These are phyloP conservation scores for Folsomia manolachei DNA, from an alignment of 2,888 invertebrate species.

Conservation along the genomic window DNA sequence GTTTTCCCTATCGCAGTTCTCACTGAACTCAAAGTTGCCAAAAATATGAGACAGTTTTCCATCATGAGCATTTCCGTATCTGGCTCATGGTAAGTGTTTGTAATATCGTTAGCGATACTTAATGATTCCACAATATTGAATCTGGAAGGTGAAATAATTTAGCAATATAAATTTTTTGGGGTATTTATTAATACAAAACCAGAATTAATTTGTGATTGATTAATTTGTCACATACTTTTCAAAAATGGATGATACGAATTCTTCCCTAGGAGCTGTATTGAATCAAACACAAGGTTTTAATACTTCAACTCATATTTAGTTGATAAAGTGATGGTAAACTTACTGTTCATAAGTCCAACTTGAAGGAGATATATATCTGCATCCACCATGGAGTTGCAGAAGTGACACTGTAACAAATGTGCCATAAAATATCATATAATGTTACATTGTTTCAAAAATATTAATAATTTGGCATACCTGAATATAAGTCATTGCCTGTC, in stretches of 20 bases:
- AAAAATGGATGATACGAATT: conserved; percentile 79
- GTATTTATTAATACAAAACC: not conserved
- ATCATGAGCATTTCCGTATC: conserved; percentile 87
- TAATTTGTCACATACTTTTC: conserved; percentile 72
- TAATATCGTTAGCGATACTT: conserved; percentile 69
- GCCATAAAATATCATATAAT: not conserved
- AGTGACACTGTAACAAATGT: conserved; percentile 67
- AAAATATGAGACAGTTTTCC: conserved; percentile 85
- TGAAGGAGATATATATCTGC: conserved; percentile 94
- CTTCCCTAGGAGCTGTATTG: conserved; percentile 81
- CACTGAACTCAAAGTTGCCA: conserved; percentile 82
- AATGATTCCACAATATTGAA: conserved; percentile 79
- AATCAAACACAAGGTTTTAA: no score
- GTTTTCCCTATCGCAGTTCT: conserved; percentile 77
- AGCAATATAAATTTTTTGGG: not conserved
- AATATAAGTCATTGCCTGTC: conserved; percentile 98
- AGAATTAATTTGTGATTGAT: no score
- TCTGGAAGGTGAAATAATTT: conserved; percentile 56
- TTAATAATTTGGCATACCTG: no score
- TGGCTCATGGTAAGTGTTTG: conserved; percentile 63
- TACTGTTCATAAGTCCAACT: conserved; percentile 63
- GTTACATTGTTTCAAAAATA: no score
- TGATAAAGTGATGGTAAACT: no score
- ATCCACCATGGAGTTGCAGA: conserved; percentile 98
- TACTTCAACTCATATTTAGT: no score